Percentiles rank a stretch among this genome's conserved stretches.
These are phyloP conservation scores for Acanthosepion esculentum DNA, from an alignment of 2,888 invertebrate species.

Conservation along the genomic window DNA sequence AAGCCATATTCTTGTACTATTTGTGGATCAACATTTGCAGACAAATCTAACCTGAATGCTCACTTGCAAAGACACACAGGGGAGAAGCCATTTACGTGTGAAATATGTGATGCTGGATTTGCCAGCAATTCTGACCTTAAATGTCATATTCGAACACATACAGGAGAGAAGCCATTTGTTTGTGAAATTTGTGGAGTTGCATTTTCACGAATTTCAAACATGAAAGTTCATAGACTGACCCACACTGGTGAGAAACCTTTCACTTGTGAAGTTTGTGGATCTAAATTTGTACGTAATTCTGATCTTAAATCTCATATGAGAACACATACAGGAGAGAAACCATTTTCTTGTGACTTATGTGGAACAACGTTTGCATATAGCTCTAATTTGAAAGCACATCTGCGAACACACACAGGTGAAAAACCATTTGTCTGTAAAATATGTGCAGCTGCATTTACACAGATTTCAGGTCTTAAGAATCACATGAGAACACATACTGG, in stretches of 20 bases:
- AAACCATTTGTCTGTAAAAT: background rate
- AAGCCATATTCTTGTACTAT: no score
- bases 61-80: no score
- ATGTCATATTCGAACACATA: background rate
- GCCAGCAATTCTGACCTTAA: background rate
- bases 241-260: background rate
- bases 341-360: background rate
- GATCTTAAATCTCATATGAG: background rate
- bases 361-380: background rate
- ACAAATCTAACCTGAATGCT: no score
- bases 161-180: background rate
- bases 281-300: background rate
- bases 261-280: background rate
- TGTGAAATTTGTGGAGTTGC: background rate
- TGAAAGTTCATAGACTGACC: background rate
- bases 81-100: background rate
- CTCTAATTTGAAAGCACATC: background rate
- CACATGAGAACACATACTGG: slow-evolving; percentile 33
- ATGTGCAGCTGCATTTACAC: background rate
- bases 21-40: no score
- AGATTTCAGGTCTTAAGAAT: background rate
- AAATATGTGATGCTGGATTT: background rate
- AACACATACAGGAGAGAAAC: slow-evolving; percentile 36
- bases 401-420: slow-evolving; percentile 35
- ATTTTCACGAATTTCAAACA: background rate